Percentiles rank a stretch among this genome's conserved stretches.
These are phyloP conservation scores for Eupleurogrammus muticus DNA, from an alignment of 2,797 vertebrate species.

Conservation along the genomic window DNA sequence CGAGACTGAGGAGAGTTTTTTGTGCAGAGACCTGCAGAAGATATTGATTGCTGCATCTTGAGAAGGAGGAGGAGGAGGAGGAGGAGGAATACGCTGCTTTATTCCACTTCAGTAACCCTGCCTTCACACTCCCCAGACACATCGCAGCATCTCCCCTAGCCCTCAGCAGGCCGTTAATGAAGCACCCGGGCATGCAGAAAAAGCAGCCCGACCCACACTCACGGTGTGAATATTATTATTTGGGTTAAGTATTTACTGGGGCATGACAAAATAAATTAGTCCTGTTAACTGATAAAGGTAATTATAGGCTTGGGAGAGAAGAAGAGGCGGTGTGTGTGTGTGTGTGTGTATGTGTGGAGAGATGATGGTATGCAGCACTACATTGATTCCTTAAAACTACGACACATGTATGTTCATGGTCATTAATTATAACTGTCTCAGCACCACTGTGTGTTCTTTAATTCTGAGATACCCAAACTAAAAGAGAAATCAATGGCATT, in stretches of 20 bases:
- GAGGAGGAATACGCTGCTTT: conserved; percentile 65
- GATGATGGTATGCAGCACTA: conserved; percentile 6
- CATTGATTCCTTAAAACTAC: conserved; percentile 21
- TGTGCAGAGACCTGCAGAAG: conserved; percentile 71
- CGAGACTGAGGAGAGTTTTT: conserved; percentile 33
- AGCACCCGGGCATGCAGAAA: conserved; percentile 52
- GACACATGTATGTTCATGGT: neutral
- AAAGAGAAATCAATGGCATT: no score
- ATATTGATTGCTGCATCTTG: conserved; percentile 74
- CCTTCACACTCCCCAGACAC: conserved; percentile 55
- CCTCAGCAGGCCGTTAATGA: conserved; percentile 56
- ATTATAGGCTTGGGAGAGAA: conserved; percentile 69
- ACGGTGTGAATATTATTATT: conserved; percentile 77
- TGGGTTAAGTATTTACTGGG: conserved; percentile 79
- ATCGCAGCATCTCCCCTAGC: conserved; percentile 59
- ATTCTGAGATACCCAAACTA: no score
- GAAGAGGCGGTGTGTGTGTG: conserved; percentile 13
- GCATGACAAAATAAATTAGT: conserved; percentile 83
- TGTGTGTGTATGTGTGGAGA: neutral
- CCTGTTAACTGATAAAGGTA: conserved; percentile 80
- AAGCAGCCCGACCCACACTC: conserved; percentile 48
- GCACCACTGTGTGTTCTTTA: no score
- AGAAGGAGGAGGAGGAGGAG: conserved; percentile 12
- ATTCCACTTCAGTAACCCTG: conserved; percentile 71
- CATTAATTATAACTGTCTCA: no score